phyloP scores from a whole-genome alignment of 2,797 vertebrate genomes.

The Harpagifer antarcticus region DNA sequence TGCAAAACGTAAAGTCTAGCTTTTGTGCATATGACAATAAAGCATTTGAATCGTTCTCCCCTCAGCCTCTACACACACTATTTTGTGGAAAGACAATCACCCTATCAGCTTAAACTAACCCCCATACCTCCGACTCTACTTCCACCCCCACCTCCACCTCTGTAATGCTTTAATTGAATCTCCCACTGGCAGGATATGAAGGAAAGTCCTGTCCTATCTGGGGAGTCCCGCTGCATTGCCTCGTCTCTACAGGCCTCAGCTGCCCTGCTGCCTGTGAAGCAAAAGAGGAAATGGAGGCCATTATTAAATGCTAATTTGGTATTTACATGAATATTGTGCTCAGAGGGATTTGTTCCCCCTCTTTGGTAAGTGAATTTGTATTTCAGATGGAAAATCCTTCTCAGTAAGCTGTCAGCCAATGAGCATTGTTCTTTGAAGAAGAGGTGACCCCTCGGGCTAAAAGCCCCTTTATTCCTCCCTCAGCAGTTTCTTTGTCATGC shows the following conservation, averaged over 20 bases:
- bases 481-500: slow-evolving; percentile 51
- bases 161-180: slow-evolving; percentile 57
- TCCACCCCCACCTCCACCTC: neutral
- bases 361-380: slow-evolving; percentile 55
- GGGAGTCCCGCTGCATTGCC: slow-evolving; percentile 46
- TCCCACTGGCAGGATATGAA: slow-evolving; percentile 60
- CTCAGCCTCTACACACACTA: neutral
- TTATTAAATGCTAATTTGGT: slow-evolving; percentile 73
- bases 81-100: slow-evolving; percentile 9
- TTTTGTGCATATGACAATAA: no score
- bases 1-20: no score
- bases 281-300: slow-evolving; percentile 69
- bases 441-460: slow-evolving; percentile 38
- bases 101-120: slow-evolving; percentile 3
- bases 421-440: slow-evolving; percentile 55
- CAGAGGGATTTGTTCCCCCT: slow-evolving; percentile 23
- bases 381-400: slow-evolving; percentile 48
- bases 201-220: slow-evolving; percentile 33
- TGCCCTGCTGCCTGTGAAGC: slow-evolving; percentile 53
- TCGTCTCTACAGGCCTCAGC: slow-evolving; percentile 61
- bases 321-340: slow-evolving; percentile 58
- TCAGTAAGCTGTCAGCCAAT: slow-evolving; percentile 5
- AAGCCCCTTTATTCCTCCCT: slow-evolving; percentile 34
- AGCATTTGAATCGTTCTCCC: neutral
- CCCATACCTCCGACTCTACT: neutral